These are phyloP conservation scores for Brenthis daphne DNA, from an alignment of 2,888 invertebrate species.

Conservation along the genomic window DNA sequence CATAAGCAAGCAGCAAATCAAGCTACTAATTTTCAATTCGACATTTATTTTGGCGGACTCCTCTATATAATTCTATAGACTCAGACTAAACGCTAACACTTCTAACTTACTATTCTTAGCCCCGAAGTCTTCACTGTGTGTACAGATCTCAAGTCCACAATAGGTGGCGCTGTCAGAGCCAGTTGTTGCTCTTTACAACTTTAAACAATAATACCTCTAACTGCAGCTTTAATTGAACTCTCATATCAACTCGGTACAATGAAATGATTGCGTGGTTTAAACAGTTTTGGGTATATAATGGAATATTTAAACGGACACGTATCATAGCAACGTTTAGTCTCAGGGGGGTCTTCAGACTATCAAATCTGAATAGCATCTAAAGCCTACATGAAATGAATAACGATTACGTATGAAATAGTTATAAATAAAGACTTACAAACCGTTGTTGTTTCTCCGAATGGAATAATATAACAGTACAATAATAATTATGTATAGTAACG, in stretches of 20 bases:
- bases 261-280: slow-evolving; percentile 20
- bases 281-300: neutral
- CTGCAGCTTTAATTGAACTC: slow-evolving; percentile 48
- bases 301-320: neutral
- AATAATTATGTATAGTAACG: too few relatives aligned
- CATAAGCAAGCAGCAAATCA: neutral
- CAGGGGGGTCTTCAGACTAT: too few relatives aligned
- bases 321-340: neutral
- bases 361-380: too few relatives aligned
- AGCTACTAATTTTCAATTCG: neutral
- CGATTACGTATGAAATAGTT: too few relatives aligned
- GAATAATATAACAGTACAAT: too few relatives aligned
- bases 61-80: neutral
- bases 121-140: slow-evolving; percentile 40
- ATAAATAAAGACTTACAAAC: too few relatives aligned
- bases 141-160: slow-evolving; percentile 47
- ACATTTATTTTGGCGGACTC: too few relatives aligned
- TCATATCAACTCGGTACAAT: slow-evolving; percentile 39
- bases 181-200: slow-evolving; percentile 47
- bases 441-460: too few relatives aligned
- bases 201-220: slow-evolving; percentile 48
- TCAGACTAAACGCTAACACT: neutral
- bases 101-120: slow-evolving; percentile 11
- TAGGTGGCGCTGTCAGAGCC: slow-evolving; percentile 49
- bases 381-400: too few relatives aligned